These are phyloP conservation scores for Drosophila azteca DNA, from an alignment of 1,140 invertebrate genomes.

Conservation along the genomic window DNA sequence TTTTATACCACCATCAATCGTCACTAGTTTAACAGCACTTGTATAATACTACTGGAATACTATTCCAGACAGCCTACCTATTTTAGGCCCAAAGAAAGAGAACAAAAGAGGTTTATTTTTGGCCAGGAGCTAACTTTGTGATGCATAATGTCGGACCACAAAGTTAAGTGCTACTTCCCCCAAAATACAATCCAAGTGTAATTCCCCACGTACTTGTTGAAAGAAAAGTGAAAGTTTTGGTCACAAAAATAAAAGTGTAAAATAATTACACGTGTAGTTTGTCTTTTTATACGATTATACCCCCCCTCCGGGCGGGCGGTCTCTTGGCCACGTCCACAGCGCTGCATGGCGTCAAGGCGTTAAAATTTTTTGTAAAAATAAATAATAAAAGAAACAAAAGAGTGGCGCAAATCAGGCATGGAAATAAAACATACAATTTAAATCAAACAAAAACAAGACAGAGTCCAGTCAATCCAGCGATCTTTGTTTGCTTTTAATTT, in stretches of 20 bases:
- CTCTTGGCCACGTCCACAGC: slow-evolving; percentile 8
- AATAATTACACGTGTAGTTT: slow-evolving; percentile 27
- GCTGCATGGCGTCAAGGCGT: slow-evolving; percentile 10
- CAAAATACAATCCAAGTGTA: background rate
- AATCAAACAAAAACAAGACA: slow-evolving; percentile 12
- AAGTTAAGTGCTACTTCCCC: slow-evolving; percentile 13
- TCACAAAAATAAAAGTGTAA: slow-evolving; percentile 39
- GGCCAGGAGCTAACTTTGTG: too few species aligned
- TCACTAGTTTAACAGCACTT: too few species aligned
- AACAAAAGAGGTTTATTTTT: background rate
- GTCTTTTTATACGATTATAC: slow-evolving; percentile 1
- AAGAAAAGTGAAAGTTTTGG: slow-evolving; percentile 49
- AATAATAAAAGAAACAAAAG: slow-evolving; percentile 11
- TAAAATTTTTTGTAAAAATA: slow-evolving; percentile 14
- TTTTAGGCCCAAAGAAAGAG: too few species aligned
- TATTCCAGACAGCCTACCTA: background rate
- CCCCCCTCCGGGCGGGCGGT: too few species aligned
- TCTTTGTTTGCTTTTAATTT: background rate
- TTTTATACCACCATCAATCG: too few species aligned
- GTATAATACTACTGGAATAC: too few species aligned
- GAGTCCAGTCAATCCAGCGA: background rate
- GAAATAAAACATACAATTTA: slow-evolving; percentile 2
- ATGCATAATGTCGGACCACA: background rate
- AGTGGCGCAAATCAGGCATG: background rate
- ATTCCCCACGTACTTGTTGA: slow-evolving; percentile 16